Evolutionary conservation across 2,797 vertebrate species (phyloP), one percentile per base, ranked within the genome.

Genomic region (Peromyscus eremicus): DNA sequence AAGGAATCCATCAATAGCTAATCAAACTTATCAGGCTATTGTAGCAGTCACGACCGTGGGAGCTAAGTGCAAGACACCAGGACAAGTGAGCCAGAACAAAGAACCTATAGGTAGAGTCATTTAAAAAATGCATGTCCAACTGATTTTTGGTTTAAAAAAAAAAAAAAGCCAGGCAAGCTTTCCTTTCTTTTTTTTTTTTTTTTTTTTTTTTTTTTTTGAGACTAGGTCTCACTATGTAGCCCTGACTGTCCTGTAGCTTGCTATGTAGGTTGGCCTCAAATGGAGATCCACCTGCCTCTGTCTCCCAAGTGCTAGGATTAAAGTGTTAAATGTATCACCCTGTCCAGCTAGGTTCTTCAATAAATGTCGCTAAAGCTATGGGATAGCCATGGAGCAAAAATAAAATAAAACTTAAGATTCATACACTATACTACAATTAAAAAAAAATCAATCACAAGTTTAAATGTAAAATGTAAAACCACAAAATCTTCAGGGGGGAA

Each of bases 391-490:
- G 57, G n/a, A 55, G 19, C 37, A 52, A 88, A 86, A 71, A 40
- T 40, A 43, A 91, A 71, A 70, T 57, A 82, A 71, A 75, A 25
- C 5, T 29, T 76, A 52, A 82, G 2, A 49, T 75, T 86, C 52
- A 80, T 3, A 66, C 8, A 66, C 76, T 25, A 76, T 9, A 23
- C 23, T 81, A 57, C 34, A 76, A 77, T 49, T 92, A 85, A 90
- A 57, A 43, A 62, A 70, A 92, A 96, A 64, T 82, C 16, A 23
- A 40, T 81, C 21, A 82, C 52, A 57, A 14, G 12, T 19, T 89
- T 89, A 71, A 92, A 77, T 66, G n/a, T 95, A 81, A 92, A 71
- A 76, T 27, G 55, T 71, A 89, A 86, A 94, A 70, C 25, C 52
- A 19, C 62, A 91, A 91, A 91, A 57, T 14, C 60, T 32, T 71